These are phyloP conservation scores for Papilio polytes DNA, from an alignment of 1,140 invertebrate species.

Conservation along the genomic window DNA sequence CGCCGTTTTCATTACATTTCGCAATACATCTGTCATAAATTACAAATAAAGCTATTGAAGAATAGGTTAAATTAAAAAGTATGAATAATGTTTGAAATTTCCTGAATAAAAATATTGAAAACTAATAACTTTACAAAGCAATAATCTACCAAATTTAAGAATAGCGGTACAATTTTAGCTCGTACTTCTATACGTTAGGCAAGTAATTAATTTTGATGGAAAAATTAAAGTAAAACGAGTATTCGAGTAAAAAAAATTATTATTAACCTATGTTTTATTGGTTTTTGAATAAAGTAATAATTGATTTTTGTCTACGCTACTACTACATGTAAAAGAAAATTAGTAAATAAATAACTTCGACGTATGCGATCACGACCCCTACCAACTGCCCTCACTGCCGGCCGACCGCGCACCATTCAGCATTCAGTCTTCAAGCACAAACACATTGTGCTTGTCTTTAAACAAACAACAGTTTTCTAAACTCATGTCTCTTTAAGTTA, in stretches of 20 bases:
- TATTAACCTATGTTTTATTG: too few relatives aligned
- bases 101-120: too few relatives aligned
- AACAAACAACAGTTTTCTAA: not conserved
- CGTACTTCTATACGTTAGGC: too few relatives aligned
- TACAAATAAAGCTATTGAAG: too few relatives aligned
- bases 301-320: too few relatives aligned
- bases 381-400: constrained; percentile 25
- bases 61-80: too few relatives aligned
- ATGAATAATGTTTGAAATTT: too few relatives aligned
- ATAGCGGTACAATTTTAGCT: too few relatives aligned
- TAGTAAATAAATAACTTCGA: not conserved
- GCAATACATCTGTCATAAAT: constrained; percentile 5
- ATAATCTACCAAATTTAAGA: too few relatives aligned
- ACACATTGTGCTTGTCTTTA: constrained; percentile 14
- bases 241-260: too few relatives aligned
- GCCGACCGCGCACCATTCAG: not conserved
- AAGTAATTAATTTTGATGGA: not conserved
- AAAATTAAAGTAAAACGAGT: not conserved
- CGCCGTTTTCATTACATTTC: constrained; percentile 42
- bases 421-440: constrained; percentile 34
- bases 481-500: not conserved
- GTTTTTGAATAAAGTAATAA: too few relatives aligned
- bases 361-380: constrained; percentile 13
- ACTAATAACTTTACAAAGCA: too few relatives aligned
- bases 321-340: not conserved